These are phyloP conservation scores for Ammodytes marinus DNA, from an alignment of 2,113 vertebrate genomes.

Conservation along the genomic window DNA sequence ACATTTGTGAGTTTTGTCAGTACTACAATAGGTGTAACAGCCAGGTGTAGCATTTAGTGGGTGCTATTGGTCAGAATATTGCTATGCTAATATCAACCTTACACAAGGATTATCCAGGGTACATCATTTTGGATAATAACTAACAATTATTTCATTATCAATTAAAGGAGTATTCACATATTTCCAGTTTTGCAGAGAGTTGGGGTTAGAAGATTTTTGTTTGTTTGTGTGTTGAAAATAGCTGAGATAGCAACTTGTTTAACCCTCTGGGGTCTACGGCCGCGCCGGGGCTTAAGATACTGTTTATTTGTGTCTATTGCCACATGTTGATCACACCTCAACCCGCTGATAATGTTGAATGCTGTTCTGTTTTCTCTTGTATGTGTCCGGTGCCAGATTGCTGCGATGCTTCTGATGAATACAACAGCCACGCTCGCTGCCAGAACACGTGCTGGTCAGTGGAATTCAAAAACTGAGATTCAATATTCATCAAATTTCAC, in stretches of 20 bases:
- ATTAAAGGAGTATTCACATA: too few species aligned
- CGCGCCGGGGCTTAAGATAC: neutral
- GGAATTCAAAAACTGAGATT: constrained; percentile 40
- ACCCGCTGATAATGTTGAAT: constrained; percentile 24
- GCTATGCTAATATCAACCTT: neutral
- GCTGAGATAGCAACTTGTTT: too few species aligned
- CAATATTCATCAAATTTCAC: constrained; percentile 52
- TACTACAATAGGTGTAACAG: neutral
- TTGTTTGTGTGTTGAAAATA: too few species aligned
- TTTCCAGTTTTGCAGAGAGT: too few species aligned
- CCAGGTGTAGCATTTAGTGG: neutral
- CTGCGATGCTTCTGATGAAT: constrained; percentile 83
- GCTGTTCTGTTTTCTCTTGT: constrained; percentile 47
- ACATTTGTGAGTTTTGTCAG: neutral
- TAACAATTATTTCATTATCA: too few species aligned
- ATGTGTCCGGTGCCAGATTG: constrained; percentile 76
- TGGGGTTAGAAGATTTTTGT: too few species aligned
- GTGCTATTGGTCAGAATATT: neutral
- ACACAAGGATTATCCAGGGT: neutral
- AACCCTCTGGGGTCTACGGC: too few species aligned
- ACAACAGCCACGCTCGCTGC: constrained; percentile 80
- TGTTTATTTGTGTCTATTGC: neutral
- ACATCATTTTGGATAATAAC: too few species aligned
- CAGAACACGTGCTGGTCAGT: constrained; percentile 83
- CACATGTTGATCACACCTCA: neutral